phyloP scores from a whole-genome alignment of 2,797 vertebrate genomes.

The Tokudaia muenninki region DNA sequence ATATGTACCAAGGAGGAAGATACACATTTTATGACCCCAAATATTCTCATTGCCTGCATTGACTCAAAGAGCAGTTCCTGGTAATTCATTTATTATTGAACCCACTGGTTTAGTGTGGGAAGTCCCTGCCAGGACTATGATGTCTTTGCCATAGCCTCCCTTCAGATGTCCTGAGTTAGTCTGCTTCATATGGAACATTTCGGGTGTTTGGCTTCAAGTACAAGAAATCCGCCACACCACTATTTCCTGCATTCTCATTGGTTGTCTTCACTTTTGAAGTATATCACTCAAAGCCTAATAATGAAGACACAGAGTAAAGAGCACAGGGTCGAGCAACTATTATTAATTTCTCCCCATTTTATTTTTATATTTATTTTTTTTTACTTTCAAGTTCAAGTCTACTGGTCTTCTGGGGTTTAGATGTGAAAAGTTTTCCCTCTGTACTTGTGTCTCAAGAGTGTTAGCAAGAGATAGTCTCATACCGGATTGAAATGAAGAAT shows the following conservation, averaged over 20 bases:
- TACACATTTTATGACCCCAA: slow-evolving; percentile 64
- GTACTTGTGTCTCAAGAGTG: not conserved
- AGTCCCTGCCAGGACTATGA: slow-evolving; percentile 65
- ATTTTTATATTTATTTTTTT: slow-evolving; percentile 67
- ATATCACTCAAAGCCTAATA: not conserved
- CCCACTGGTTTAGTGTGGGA: slow-evolving; percentile 45
- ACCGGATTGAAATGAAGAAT: slow-evolving; percentile 25
- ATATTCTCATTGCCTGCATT: slow-evolving; percentile 75
- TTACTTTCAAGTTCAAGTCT: slow-evolving; percentile 44
- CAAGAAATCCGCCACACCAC: not conserved
- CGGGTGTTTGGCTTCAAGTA: slow-evolving; percentile 37
- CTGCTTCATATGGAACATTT: not conserved
- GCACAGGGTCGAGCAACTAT: not conserved
- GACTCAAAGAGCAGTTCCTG: slow-evolving; percentile 67
- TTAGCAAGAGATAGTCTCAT: slow-evolving; percentile 31
- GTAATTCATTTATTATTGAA: slow-evolving; percentile 27
- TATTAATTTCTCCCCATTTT: not conserved
- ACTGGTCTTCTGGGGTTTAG: slow-evolving; percentile 1
- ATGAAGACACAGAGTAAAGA: slow-evolving; percentile 40
- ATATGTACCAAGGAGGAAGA: slow-evolving; percentile 53
- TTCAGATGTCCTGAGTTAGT: slow-evolving; percentile 63
- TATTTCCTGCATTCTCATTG: not conserved
- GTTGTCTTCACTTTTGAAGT: not conserved
- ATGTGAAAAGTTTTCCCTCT: slow-evolving; percentile 44
- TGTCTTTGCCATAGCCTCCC: slow-evolving; percentile 49